Conservation (phyloP, 2,888 invertebrate genomes). For the Conops quadrifasciatus region DNA sequence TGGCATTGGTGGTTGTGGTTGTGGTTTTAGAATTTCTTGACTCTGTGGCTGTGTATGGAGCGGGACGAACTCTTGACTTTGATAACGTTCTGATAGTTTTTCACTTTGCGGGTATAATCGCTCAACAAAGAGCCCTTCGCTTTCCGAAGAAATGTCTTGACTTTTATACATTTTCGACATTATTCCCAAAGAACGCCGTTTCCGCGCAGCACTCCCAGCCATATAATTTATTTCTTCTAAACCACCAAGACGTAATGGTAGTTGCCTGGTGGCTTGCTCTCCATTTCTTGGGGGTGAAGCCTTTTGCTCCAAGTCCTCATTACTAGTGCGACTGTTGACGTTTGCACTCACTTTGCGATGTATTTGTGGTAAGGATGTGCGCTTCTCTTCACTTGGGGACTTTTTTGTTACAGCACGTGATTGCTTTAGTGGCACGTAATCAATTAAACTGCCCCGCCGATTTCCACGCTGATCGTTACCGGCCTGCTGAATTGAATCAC, state of each 20-base stretch:
- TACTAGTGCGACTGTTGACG: conserved; percentile 51
- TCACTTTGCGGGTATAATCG: conserved; percentile 72
- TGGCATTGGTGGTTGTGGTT: conserved; percentile 41
- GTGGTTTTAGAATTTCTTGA: conserved; percentile 41
- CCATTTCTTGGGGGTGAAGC: conserved; percentile 43
- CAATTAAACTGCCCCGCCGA: conserved; percentile 53
- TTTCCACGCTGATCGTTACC: conserved; percentile 44
- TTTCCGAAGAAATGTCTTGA: conserved; percentile 69
- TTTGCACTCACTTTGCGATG: conserved; percentile 58
- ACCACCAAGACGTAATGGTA: conserved; percentile 54
- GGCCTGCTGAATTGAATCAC: conserved; percentile 56
- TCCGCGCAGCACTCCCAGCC: conserved; percentile 59
- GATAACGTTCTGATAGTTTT: conserved; percentile 72
- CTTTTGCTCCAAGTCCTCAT: conserved; percentile 49
- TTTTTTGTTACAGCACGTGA: conserved; percentile 53
- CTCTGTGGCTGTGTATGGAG: conserved; percentile 56
- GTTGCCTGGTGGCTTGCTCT: conserved; percentile 40
- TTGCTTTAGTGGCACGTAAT: conserved; percentile 62
- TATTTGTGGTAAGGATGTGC: conserved; percentile 55
- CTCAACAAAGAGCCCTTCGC: conserved; percentile 67
- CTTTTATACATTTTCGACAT: conserved; percentile 70
- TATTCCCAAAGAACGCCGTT: conserved; percentile 67
- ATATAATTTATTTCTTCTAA: conserved; percentile 48
- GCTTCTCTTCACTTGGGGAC: conserved; percentile 57
- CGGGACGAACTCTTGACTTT: conserved; percentile 72